Evolutionary conservation across 2,113 vertebrate species (phyloP).

Genomic region (Tichodroma muraria): DNA sequence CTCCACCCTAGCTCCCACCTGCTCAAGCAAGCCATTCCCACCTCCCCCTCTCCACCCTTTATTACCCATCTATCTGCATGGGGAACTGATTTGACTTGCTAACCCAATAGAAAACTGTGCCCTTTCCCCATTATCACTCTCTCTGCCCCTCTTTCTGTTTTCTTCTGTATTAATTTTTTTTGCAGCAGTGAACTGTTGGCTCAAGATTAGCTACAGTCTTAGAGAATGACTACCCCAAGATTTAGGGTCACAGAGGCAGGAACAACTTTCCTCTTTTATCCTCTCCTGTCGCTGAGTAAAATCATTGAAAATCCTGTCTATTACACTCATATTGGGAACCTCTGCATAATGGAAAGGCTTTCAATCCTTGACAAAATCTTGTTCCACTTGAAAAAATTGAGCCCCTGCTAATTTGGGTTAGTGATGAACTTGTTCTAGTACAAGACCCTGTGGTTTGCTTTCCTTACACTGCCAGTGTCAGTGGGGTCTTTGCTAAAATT

Average conservation of each 20-base stretch:
- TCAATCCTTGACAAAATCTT: not conserved
- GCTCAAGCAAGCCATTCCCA: not conserved
- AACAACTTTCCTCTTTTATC: not conserved
- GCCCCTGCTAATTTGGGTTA: not conserved
- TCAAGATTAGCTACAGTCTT: not conserved
- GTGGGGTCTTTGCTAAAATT: not conserved
- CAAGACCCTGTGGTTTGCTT: not conserved
- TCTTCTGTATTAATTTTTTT: not conserved
- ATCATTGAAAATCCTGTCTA: not conserved
- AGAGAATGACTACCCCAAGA: not conserved
- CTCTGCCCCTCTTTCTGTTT: not conserved
- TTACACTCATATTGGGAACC: not conserved
- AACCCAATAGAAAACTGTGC: not conserved
- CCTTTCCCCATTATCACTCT: fast-evolving
- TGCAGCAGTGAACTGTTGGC: not conserved
- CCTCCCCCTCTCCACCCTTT: fast-evolving
- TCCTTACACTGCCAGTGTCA: not conserved
- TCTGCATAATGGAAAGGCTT: not conserved
- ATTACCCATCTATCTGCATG: not conserved
- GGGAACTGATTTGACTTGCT: not conserved
- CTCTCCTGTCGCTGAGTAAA: not conserved
- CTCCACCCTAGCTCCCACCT: too few relatives aligned
- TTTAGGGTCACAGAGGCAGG: not conserved
- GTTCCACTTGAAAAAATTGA: not conserved
- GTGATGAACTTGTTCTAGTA: not conserved